A percentile compares a stretch with the other conserved stretches of the same genome.
phyloP scores from a whole-genome alignment of 2,113 vertebrate species.

The Arvicanthis niloticus region DNA sequence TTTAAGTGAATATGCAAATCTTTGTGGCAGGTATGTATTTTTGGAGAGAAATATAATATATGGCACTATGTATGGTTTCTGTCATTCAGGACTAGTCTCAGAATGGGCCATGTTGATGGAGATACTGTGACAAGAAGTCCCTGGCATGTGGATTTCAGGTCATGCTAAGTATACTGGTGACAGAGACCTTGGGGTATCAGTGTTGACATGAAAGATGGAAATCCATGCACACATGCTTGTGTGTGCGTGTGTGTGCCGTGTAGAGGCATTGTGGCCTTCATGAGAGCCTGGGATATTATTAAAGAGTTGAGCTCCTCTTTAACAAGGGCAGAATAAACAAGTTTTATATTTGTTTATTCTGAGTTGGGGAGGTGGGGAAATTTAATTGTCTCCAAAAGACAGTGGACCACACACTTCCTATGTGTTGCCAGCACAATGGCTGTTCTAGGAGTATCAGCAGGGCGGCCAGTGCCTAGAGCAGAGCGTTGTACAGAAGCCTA shows the following conservation, averaged over 20 bases:
- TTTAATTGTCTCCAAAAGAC: background rate
- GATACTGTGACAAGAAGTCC: background rate
- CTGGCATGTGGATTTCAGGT: background rate
- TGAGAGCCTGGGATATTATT: background rate
- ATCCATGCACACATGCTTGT: rapidly evolving
- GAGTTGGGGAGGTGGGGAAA: background rate
- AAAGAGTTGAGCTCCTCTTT: background rate
- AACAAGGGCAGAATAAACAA: background rate
- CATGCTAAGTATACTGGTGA: too few relatives aligned
- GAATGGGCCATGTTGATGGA: background rate
- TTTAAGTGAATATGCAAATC: background rate
- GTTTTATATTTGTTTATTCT: background rate
- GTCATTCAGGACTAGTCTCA: background rate
- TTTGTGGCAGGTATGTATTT: background rate
- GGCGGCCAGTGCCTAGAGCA: background rate
- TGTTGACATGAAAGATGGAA: background rate
- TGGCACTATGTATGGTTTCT: background rate
- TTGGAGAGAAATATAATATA: background rate
- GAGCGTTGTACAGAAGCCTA: background rate
- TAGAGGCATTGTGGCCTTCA: background rate
- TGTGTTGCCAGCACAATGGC: background rate
- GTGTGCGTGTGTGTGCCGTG: too few relatives aligned
- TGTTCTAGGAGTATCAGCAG: background rate
- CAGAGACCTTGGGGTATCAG: background rate
- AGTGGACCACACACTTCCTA: background rate